Evolutionary conservation across 2,113 vertebrate genomes (phyloP), one percentile per base, ranked within the genome.

Genomic region (Hystrix cristata): DNA sequence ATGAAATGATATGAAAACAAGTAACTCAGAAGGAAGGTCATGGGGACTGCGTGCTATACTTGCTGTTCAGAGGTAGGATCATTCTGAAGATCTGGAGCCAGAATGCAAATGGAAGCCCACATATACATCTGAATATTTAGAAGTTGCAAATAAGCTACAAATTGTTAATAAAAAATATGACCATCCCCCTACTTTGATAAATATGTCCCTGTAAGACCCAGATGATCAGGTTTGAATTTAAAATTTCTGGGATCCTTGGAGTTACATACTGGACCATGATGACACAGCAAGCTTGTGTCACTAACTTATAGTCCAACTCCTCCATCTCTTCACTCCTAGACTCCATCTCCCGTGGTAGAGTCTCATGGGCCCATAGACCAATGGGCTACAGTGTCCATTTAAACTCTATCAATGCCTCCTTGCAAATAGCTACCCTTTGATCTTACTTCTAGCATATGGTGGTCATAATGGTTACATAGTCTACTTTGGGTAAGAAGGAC

Each of bases 1-100:
- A 90, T 25, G 78, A 79, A 91, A 4, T 10, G 10, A 94, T 65
- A 95, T 31, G 79, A 92, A 97, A 97, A 87, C 53, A 94, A 96
- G 79, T n/a, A 95, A 71, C 64, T 48, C 18, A 88, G 69, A 72
- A 90, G 38, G 34, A 87, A 91, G 69, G 21, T 5, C 34, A 13
- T 18, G 6, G 80, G 9, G 3, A 87, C 43, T 46, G 1, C 60
- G 72, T 79, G 59, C 46, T 67, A 21, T 25, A 53, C 64, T 84
- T 84, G 78, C 53, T 87, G 27, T 74, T 93, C 38, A 82, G 29
- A 78, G 16, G n/a, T 62, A 60, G 34, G 38, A 14, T 83, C 10
- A 48, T 38, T 12, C 7, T 43, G 74, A 87, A 87, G 84, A 51
- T 10, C 21, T 90, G 7, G 38, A 84, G 57, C 53, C 43, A 91